Base-by-base conservation (phyloP, 1,140 invertebrate genomes). In the Campodea augens region DNA sequence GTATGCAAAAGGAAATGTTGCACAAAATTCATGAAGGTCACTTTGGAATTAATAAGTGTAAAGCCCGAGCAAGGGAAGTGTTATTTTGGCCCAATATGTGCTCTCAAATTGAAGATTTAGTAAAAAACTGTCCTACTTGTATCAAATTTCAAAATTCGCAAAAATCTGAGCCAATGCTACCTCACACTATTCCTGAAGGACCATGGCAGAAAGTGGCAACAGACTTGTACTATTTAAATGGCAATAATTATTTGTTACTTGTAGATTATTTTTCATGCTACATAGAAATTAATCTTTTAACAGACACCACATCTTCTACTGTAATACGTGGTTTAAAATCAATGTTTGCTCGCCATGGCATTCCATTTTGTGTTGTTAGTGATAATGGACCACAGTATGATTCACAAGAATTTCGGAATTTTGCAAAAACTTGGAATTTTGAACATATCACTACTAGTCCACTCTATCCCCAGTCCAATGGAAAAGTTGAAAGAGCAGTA, bases 21-120 rank as follows among this genome's bases (percentile, higher is more conserved):
- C 41, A 55, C 15, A 13, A 45, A 19, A 38, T 60, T 15, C 60
- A 63, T 49, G 44, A 47, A 41, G 41, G 50, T 32, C 61, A 63
- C 54, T 48, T 55, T 22, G 60, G 60, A 2, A 55, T 59, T 4
- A 44, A 49, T 21, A 53, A 55, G 7, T 10, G 7, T 7, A 7
- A 32, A 15, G 27, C 27, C 7, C 7, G 27, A 15, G 27, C 27
- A 7, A 32, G 27, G 15, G 7, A 15, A 7, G 7, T 7, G 7
- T 15, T 32, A 15, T 32, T 10, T 15, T 32, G 27, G 27, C 27
- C 27, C 7, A 15, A 15, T 15, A 32, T 32, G 27, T 10, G 7
- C 7, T 7, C 15, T 7, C 27, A 32, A 32, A 32, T 32, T 32
- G 27, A 32, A 32, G 7, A 32, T 7, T 10, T 7, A 15, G 7